Base-by-base conservation (phyloP, 2,888 invertebrate species). In the Ceramica pisi region DNA sequence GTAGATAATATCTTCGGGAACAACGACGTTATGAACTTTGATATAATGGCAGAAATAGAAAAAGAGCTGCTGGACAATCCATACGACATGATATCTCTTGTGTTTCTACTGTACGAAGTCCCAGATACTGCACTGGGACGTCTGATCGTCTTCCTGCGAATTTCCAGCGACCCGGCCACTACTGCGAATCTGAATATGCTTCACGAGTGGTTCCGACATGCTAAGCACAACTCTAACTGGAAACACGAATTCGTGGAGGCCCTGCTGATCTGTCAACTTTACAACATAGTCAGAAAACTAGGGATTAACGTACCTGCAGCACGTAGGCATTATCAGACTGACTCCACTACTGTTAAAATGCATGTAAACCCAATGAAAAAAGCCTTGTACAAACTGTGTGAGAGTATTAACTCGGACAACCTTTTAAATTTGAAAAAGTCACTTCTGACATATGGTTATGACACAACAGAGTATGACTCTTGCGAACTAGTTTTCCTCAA, bases 191-290 rank as follows among this genome's bases (percentile, higher is more conserved):
- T 93, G 35, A 92, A 93, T 78, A 86, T 95, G 65, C 83, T 96
- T 5, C 91, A 90, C 51, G 93, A 95, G 21, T 96, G 96, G 96
- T 94, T 91, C 2, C 83, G 89, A 9, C 87, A 91, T 55, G 91
- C 92, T 5, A 94, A 94, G 53, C 78, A 87, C 2, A 88, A 86
- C 41, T 75, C 90, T 2, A 90, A 89, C 23, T 96, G 96, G 95
- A 92, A 88, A 82, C 88, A 93, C 71, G 92, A 95, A 81, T 93
- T 96, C 68, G 75, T 96, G n/a, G 96, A 96, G 87, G 94, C 94
- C 6, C 89, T 96, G 4, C 80, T 91, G 19, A 89, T 93, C 69
- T 95, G 95, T 71, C 93, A 95, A 76, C 86, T 94, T 2, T 90
- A 91, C 75, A 88, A 87, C 23, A 81, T 95, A 16, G 90, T 95